Evolutionary conservation across 2,113 vertebrate genomes (phyloP).

Genomic region (Lontra canadensis): DNA sequence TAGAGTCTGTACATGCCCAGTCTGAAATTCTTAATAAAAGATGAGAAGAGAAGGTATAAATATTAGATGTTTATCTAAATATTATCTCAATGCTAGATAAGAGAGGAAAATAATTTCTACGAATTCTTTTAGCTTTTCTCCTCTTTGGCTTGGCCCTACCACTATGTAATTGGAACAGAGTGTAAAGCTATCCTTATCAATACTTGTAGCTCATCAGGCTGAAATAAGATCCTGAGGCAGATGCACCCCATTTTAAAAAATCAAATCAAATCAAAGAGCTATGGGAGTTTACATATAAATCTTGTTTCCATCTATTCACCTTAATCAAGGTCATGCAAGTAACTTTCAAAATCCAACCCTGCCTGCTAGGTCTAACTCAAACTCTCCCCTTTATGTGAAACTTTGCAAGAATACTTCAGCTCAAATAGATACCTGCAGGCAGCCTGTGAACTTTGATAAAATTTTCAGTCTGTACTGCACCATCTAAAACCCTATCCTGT

Average conservation of each 20-base stretch:
- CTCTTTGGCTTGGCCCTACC: neutral
- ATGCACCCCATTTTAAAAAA: neutral
- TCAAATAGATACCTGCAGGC: neutral
- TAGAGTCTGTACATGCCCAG: neutral
- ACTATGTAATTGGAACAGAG: neutral
- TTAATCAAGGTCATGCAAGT: neutral
- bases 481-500: neutral
- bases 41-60: neutral
- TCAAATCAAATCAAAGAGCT: neutral
- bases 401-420: neutral
- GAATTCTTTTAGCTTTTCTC: neutral
- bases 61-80: neutral
- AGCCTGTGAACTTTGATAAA: neutral
- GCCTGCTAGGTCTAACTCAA: neutral
- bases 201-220: neutral
- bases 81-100: neutral
- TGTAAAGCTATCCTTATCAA: neutral
- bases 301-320: neutral
- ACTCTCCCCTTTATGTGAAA: neutral
- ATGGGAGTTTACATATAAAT: constrained; percentile 5
- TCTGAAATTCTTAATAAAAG: neutral
- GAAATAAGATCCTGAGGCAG: neutral
- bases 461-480: neutral
- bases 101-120: neutral
- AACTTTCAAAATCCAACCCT: neutral